Percentiles rank a stretch among this genome's conserved stretches.
Conservation (phyloP, 2,797 vertebrate species). For the Alca torda region DNA sequence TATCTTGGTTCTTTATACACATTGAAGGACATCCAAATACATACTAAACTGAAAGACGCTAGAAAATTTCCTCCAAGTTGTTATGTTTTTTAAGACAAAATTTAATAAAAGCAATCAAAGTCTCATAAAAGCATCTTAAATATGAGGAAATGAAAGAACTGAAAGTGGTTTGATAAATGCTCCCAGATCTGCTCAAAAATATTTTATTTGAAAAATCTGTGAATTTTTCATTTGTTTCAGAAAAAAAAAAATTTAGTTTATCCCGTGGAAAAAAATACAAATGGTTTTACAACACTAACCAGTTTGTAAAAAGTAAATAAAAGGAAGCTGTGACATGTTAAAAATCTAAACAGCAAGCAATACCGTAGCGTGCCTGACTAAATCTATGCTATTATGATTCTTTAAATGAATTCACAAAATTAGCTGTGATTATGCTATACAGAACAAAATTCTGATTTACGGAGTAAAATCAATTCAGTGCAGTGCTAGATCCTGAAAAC, state of each 20-base stretch:
- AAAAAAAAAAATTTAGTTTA: neutral
- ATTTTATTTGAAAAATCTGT: neutral
- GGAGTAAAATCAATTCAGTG: neutral
- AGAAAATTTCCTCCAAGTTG: constrained; percentile 55
- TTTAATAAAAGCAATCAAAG: neutral
- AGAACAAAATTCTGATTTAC: neutral
- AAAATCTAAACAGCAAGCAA: neutral
- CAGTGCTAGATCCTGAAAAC: neutral
- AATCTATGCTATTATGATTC: neutral
- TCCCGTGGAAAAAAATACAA: neutral
- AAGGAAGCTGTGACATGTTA: neutral
- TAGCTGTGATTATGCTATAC: neutral
- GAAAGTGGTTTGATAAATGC: neutral
- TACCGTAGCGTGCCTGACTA: neutral
- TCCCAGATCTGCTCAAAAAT: neutral
- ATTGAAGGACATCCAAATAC: neutral
- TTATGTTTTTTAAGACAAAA: neutral
- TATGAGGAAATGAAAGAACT: neutral
- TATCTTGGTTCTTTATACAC: neutral
- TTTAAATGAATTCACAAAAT: neutral
- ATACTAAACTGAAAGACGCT: neutral
- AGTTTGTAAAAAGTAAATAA: neutral
- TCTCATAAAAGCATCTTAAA: neutral
- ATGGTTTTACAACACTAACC: neutral
- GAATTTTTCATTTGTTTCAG: neutral